phyloP scores from a whole-genome alignment of 2,888 invertebrate species.

The Philereme transversata region DNA sequence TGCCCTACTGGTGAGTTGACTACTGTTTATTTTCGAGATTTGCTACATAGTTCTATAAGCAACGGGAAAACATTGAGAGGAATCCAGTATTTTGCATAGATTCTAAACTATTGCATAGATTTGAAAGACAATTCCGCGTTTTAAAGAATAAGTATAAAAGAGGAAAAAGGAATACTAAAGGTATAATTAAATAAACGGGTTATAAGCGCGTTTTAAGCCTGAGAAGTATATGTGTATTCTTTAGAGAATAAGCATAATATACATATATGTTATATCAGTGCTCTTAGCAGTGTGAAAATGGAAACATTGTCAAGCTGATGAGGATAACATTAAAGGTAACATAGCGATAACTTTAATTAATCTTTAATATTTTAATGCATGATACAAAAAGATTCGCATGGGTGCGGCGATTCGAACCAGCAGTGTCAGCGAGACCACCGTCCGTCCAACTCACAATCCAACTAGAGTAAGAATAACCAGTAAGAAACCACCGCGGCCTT shows the following conservation, averaged over 20 bases:
- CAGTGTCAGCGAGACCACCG: conserved; percentile 16
- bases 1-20: conserved; percentile 90
- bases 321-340: conserved; percentile 21
- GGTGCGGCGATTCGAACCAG: conserved; percentile 20
- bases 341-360: conserved; percentile 21
- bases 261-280: neutral
- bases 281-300: conserved; percentile 20
- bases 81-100: neutral
- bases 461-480: conserved; percentile 25
- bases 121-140: too few species aligned
- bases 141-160: too few species aligned
- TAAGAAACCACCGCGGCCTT: conserved; percentile 29
- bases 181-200: too few species aligned
- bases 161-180: too few species aligned
- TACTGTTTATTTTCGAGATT: neutral
- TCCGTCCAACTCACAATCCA: conserved; percentile 23
- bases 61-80: conserved; percentile 4
- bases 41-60: neutral
- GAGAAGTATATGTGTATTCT: too few species aligned
- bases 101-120: too few species aligned
- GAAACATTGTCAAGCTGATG: conserved; percentile 26
- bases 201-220: too few species aligned
- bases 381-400: conserved; percentile 31
- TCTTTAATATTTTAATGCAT: conserved; percentile 31
- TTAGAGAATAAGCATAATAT: too few species aligned